phyloP scores from a whole-genome alignment of 2,113 vertebrate genomes.

The Cyphomyrus discorhynchus region DNA sequence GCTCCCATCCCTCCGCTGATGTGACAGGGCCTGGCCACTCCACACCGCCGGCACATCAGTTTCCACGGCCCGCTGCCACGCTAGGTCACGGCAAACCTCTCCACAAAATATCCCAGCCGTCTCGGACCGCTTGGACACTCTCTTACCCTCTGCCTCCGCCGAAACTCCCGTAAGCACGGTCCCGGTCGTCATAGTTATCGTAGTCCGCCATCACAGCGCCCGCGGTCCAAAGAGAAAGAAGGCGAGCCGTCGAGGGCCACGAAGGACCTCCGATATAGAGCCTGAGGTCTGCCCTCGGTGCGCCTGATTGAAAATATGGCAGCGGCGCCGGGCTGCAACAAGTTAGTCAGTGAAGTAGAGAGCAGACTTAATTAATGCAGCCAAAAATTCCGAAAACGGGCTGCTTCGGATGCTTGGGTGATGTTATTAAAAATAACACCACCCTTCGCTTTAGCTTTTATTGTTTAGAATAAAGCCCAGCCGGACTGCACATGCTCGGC shows the following conservation, averaged over 20 bases:
- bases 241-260: conserved; percentile 56
- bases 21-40: conserved; percentile 25
- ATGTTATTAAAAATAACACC: neutral
- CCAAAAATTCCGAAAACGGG: neutral
- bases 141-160: conserved; percentile 86
- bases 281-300: conserved; percentile 58
- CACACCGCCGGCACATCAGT: neutral
- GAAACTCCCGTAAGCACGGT: conserved; percentile 84
- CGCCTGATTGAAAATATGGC: conserved; percentile 61
- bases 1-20: conserved; percentile 5
- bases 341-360: neutral
- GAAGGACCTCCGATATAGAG: conserved; percentile 73
- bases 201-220: conserved; percentile 89
- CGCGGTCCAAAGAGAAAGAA: conserved; percentile 73
- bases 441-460: neutral
- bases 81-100: neutral
- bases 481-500: neutral
- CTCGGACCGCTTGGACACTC: neutral
- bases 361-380: neutral
- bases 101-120: neutral
- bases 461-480: neutral
- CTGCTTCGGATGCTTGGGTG: neutral
- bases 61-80: neutral
- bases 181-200: conserved; percentile 86
- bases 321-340: neutral